phyloP scores from a whole-genome alignment of 2,888 invertebrate species.

The Oscheius sp. region DNA sequence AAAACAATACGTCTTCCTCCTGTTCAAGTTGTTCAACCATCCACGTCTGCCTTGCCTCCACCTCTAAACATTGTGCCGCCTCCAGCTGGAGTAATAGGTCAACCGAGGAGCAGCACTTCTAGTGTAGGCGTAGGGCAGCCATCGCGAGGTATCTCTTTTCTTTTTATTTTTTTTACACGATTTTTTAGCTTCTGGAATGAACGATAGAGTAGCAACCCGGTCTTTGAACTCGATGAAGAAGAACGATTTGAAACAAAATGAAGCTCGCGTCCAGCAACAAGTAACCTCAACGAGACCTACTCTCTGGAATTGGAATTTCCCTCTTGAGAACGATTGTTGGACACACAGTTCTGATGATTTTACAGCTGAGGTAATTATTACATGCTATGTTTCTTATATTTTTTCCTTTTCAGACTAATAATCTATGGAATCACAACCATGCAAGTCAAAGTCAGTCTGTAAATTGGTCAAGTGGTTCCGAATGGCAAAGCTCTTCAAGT shows the following conservation, averaged over 20 bases:
- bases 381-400: not conserved
- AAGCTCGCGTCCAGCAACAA: too few species aligned
- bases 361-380: not conserved
- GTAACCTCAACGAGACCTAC: not conserved
- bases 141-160: not conserved
- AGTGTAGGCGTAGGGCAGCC: conserved; percentile 18
- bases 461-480: conserved; percentile 19
- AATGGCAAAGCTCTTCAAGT: conserved; percentile 18
- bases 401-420: not conserved
- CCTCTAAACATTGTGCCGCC: conserved; percentile 39
- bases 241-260: not conserved
- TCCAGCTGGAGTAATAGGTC: conserved; percentile 56
- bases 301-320: conserved; percentile 18
- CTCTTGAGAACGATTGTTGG: conserved; percentile 6
- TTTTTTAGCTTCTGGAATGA: not conserved
- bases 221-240: conserved; percentile 23
- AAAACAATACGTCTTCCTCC: conserved; percentile 52
- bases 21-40: conserved; percentile 53
- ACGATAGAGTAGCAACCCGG: not conserved
- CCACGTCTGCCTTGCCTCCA: conserved; percentile 33
- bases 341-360: not conserved
- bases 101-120: conserved; percentile 38
- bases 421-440: not conserved
- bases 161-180: too few species aligned
- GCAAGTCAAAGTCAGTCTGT: not conserved